Base-by-base conservation (phyloP, 2,113 vertebrate genomes). In the Anarrhichthys ocellatus region DNA sequence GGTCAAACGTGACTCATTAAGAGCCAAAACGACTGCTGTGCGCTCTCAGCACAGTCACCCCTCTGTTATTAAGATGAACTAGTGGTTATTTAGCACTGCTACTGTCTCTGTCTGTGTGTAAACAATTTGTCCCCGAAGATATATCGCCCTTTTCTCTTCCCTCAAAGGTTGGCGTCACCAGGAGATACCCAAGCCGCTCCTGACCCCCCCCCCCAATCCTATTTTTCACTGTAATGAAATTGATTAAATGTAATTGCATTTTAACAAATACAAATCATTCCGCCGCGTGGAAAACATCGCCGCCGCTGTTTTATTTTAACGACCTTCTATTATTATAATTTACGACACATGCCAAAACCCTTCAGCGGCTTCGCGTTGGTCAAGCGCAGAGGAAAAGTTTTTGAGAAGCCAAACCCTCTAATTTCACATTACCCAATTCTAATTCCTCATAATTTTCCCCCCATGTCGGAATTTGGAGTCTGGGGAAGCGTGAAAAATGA, bases 191-290 rank as follows among this genome's bases (percentile, higher is more conserved):
- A 46, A 61, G 56, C 67, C 83, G 46, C 63, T 79, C 52, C 63
- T 83, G 86, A 89, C 89, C 74, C 63, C 77, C 32, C 88, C 73
- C 63, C 77, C 88, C 89, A 76, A n/a, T 80, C 73, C 77, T 89
- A 88, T 91, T 87, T 94, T 83, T 84, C 89, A 86, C 86, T 42
- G 61, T 87, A 87, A 84, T 78, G 67, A 74, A 89, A 92, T 88
- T 88, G 91, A 94, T 93, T 91, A 90, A 92, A 84, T 71, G 69
- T 86, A 91, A 93, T 92, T 87, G 54, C 68, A 9, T 89, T 92
- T 91, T 90, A 92, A 92, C 92, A 93, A 91, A 93, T 91, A 92
- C 89, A 92, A 90, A 94, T 92, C 24, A 87, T 90, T 48, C 72
- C 7, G 4, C 9, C 24, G 44, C 29, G 18, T 34, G 62, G 78